Evolutionary conservation across 1,140 invertebrate genomes (phyloP).

Genomic region (Neodiprion virginianus): DNA sequence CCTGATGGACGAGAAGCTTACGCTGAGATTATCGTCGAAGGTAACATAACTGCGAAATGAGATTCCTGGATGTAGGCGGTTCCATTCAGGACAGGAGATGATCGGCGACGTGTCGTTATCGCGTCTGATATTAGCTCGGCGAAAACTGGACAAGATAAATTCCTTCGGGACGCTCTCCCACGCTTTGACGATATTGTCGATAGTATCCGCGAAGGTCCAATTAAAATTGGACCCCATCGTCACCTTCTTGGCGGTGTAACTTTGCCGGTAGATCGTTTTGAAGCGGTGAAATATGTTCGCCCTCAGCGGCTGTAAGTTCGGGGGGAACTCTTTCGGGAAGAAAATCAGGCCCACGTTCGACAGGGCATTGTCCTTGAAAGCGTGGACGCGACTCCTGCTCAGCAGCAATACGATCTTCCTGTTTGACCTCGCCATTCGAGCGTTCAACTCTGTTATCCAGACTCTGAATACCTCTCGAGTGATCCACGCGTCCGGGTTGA

Average conservation of each 20-base stretch:
- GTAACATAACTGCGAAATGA: constrained; percentile 47
- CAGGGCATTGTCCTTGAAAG: constrained; percentile 31
- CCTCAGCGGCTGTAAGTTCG: constrained; percentile 37
- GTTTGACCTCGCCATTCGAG: constrained; percentile 29
- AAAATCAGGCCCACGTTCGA: constrained; percentile 43
- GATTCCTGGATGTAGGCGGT: constrained; percentile 29
- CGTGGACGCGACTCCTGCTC: constrained; percentile 31
- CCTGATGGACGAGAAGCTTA: background rate
- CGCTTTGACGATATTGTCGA: constrained; percentile 34
- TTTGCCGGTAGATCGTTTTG: constrained; percentile 45
- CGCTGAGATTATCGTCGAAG: constrained; percentile 47
- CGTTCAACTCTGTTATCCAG: constrained; percentile 42
- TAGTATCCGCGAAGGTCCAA: constrained; percentile 40
- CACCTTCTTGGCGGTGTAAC: constrained; percentile 29
- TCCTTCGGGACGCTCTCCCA: constrained; percentile 43
- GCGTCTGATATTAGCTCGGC: constrained; percentile 45
- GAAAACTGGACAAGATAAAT: constrained; percentile 46
- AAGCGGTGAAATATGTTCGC: constrained; percentile 44
- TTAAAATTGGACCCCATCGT: background rate
- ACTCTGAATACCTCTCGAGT: constrained; percentile 37
- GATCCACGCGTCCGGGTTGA: constrained; percentile 36
- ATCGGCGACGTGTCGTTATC: constrained; percentile 39
- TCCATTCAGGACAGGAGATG: constrained; percentile 40
- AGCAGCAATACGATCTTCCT: constrained; percentile 45
- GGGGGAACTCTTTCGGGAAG: constrained; percentile 43